Evolutionary conservation across 2,113 vertebrate species (phyloP), one percentile per base, ranked within the genome.

Genomic region (Accipiter virgatus): DNA sequence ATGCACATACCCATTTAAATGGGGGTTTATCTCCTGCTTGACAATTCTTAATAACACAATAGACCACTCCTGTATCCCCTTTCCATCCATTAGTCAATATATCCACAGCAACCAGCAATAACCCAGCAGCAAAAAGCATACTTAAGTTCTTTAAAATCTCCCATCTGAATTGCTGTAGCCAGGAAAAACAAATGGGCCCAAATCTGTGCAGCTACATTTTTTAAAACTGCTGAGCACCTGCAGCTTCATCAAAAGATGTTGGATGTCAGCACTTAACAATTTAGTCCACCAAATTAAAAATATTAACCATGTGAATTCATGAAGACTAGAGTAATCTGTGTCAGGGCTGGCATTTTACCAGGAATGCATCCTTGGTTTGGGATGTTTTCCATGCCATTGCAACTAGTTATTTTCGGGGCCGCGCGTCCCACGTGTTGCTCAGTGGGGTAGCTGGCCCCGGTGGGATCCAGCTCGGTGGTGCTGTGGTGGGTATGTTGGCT

Each of bases 71-170:
- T 80, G 70, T 77, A 95, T 82, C 91, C 91, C 91, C 88, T 85
- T 50, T 77, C 89, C 84, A 66, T 93, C 84, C 91, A 91, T 95
- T 95, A 94, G 91, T 96, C 88, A 96, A 72, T 85, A 95, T 58
- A 94, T 90, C 88, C 91, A 45, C 93, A 97, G 93, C 94, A 97
- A 91, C 84, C 74, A 96, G 94, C 86, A 87, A 89, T 91, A 97
- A 93, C 89, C 91, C 91, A 82, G 91, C 93, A 95, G 91, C 95
- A 95, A 95, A 96, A 95, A 93, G 84, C 81, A 86, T 70, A 73
- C 93, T 97, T 82, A 90, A 93, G 38, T 95, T 95, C 91, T 94
- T 68, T 96, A 93, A 96, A 75, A 68, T 73, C 83, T 96, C 95
- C 89, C 93, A 58, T 86, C 91, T 94, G 88, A 97, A 92, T 93